Base-by-base conservation (phyloP, 1,140 invertebrate species). In the Drosophila parvula region DNA sequence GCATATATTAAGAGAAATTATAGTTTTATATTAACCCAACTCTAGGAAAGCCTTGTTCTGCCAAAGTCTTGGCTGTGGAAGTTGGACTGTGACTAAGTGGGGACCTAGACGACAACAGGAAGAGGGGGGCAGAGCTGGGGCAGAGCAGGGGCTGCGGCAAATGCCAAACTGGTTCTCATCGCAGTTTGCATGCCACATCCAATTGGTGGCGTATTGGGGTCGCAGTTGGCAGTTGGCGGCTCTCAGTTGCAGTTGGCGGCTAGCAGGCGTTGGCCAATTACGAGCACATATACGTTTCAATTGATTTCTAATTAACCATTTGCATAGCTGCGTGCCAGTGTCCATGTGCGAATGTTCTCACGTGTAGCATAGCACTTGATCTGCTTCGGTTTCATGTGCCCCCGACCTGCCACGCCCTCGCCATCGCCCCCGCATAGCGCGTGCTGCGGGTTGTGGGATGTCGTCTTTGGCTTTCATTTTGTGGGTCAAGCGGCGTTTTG, bases 221-320 rank as follows among this genome's bases (percentile, higher is more conserved):
- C 81, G 81, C 73, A 65, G 57, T 65, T 57, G 32, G 55, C 76
- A 55, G 48, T 50, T 70, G 62, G 70, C 38, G 62, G 53, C 28
- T 60, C 61, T 57, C 43, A n/a, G 51, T 27, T 51, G 77, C 63
- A 55, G 73, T 63, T 30, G 51, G 51, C 60, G 34, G 51, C 38
- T 32, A 28, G 59, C 56, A 67, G 78, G 74, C 71, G 74, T 74
- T 59, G 53, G 59, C 78, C 70, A 68, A 77, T 78, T 78, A 82
- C 79, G 65, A 69, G 50, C 62, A 59, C 58, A 73, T 58, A 82
- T 82, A 65, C 73, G 62, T 85, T 81, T 81, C 82, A 86, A 86
- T 86, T 86, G 82, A 86, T 86, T 86, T 86, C 82, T 86, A 86
- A 86, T 86, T 86, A 86, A 86, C 67, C 67, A 64, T 77, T 79